A percentile compares a stretch with the other conserved stretches of the same genome.
Evolutionary conservation across 2,888 invertebrate species (phyloP).

Genomic region (Mesodorylaimus sp.): DNA sequence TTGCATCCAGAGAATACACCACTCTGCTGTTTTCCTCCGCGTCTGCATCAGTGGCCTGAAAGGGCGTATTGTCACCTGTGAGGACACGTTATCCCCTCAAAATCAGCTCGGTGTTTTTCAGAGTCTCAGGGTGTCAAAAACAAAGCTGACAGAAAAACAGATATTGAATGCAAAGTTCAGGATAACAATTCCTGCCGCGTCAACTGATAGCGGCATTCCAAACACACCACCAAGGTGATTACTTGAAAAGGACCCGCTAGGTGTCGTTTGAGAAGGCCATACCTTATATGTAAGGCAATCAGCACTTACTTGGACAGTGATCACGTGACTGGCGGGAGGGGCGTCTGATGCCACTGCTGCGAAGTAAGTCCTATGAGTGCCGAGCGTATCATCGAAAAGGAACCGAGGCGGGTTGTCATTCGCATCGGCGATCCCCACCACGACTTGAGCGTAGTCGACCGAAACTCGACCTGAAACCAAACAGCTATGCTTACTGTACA

Average conservation of each 20-base stretch:
- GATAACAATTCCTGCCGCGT: too few species aligned
- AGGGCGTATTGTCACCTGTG: neutral
- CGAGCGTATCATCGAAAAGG: conserved; percentile 32
- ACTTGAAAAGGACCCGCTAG: too few species aligned
- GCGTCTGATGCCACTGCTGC: conserved; percentile 21
- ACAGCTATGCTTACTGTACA: neutral
- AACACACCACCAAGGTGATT: too few species aligned
- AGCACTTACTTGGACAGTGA: conserved; percentile 19
- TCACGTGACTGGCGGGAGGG: conserved; percentile 17
- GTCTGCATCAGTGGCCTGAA: conserved; percentile 65
- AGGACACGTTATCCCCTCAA: too few species aligned
- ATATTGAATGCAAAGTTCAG: too few species aligned
- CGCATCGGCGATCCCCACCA: conserved; percentile 44
- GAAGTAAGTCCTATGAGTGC: conserved; percentile 16
- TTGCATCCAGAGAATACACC: conserved; percentile 46
- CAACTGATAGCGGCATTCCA: too few species aligned
- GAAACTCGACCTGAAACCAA: neutral
- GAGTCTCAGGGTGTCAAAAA: too few species aligned
- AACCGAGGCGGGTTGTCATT: conserved; percentile 90
- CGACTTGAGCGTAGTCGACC: conserved; percentile 21
- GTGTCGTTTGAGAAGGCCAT: too few species aligned
- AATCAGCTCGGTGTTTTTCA: too few species aligned
- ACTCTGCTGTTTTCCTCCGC: conserved; percentile 60
- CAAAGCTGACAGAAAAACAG: too few species aligned
- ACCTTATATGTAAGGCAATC: too few species aligned